Evolutionary conservation across 1,140 invertebrate species (phyloP).

Genomic region (Plutomurus gul): DNA sequence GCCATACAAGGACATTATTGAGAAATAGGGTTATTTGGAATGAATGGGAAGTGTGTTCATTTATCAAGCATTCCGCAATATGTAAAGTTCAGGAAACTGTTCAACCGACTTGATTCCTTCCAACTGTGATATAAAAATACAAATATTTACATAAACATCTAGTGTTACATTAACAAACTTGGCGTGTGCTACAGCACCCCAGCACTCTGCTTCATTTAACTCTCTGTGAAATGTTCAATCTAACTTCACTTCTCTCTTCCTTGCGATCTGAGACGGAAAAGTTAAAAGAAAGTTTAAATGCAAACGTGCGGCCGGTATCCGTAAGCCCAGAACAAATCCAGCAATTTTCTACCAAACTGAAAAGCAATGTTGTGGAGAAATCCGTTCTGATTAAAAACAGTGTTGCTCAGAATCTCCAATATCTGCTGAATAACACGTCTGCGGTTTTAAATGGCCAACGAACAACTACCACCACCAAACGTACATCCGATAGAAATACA

Average conservation of each 20-base stretch:
- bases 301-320: slow-evolving; percentile 2
- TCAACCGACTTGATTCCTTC: no score
- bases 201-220: no score
- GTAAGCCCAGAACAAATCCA: slow-evolving; percentile 43
- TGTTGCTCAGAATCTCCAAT: slow-evolving; percentile 38
- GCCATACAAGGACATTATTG: no score
- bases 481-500: neutral
- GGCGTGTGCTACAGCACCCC: no score
- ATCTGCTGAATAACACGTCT: slow-evolving; percentile 31
- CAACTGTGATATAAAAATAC: no score
- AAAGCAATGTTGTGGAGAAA: slow-evolving; percentile 46
- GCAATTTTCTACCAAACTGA: slow-evolving; percentile 47
- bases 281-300: slow-evolving; percentile 40
- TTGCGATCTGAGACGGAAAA: slow-evolving; percentile 42
- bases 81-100: no score
- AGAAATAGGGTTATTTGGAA: no score
- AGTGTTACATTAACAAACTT: no score
- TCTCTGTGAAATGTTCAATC: neutral
- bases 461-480: neutral
- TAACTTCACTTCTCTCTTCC: slow-evolving; percentile 41
- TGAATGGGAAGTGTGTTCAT: no score
- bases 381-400: slow-evolving; percentile 39
- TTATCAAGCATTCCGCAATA: no score
- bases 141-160: no score
- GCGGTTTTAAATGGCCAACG: neutral